Base-by-base conservation (phyloP, 2,888 invertebrate species). In the Neoitamus cyanurus region DNA sequence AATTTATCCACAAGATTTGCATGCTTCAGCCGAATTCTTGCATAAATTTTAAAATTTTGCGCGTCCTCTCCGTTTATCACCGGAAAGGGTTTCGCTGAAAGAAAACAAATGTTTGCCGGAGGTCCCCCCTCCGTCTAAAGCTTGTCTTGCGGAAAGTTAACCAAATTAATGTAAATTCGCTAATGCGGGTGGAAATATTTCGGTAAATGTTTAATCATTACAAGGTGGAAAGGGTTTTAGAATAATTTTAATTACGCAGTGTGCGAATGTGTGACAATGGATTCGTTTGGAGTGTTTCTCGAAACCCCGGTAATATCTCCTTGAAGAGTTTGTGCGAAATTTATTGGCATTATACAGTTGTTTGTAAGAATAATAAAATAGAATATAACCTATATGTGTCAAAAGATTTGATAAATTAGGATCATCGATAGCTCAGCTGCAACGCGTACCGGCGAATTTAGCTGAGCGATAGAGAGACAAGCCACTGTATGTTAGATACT, bases 1-100 rank as follows among this genome's bases (percentile, higher is more conserved):
- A 85, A 85, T 83, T 84, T 80, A 80, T 85, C 69, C 75, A 37
- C 30, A 68, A 58, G 77, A 85, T 85, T 85, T 85, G 85, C 85
- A 85, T 85, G 84, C 73, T 72, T 80, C 73, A 73, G 85, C 80
- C 48, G 83, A 84, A 85, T 80, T 68, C 84, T 85, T 85, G 80
- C 85, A 80, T 68, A 80, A 77, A 85, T 80, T 85, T 11, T 73
- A 48, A 28, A 20, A 73, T 30, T 72, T 72, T 20, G 58, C 58
- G 58, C 58, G 58, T 83, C 46, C 30, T 80, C 9, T 13, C 31
- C 48, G 25, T 30, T 31, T 31, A 31, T 20, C 20, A 80, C 48
- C 58, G 37, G 42, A 77, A 34, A 42, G 69, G 30, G 34, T 34
- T 42, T 37, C 58, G 13, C 2, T 25, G 28, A 68, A 20, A 82